Conservation (phyloP, 2,797 vertebrate genomes). For the Eidolon dupreanum region DNA sequence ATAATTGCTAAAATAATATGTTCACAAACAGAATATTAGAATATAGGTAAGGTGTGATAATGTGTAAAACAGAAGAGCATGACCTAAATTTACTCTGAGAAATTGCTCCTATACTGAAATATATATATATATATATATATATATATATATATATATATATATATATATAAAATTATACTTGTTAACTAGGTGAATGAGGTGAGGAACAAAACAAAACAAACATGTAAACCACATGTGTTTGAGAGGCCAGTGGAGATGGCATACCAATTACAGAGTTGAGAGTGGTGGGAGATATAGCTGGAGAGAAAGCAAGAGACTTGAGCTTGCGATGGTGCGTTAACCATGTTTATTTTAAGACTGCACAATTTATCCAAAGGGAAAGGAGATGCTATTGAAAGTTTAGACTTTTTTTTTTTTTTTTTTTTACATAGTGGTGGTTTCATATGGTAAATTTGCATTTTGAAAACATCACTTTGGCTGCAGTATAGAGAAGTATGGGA, state of each 20-base stretch:
- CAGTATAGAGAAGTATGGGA: neutral
- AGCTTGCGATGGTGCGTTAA: fast-evolving
- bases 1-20: neutral
- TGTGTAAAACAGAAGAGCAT: neutral
- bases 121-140: neutral
- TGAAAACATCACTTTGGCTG: neutral
- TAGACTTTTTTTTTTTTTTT: neutral
- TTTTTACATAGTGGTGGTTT: neutral
- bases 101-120: neutral
- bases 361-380: neutral
- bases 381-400: neutral
- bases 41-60: neutral
- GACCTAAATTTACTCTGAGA: neutral
- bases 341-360: too few species aligned
- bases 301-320: neutral
- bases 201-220: neutral
- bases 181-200: neutral
- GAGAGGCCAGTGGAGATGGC: neutral
- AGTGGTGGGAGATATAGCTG: neutral
- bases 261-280: neutral
- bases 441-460: neutral
- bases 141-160: too few species aligned
- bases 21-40: neutral
- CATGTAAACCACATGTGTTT: neutral
- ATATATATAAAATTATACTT: too few species aligned